A percentile compares a stretch with the other conserved stretches of the same genome.
phyloP scores from a whole-genome alignment of 30 jellyfish, hydroid and myxozoan species.

The Haliclystus octoradiatus region DNA sequence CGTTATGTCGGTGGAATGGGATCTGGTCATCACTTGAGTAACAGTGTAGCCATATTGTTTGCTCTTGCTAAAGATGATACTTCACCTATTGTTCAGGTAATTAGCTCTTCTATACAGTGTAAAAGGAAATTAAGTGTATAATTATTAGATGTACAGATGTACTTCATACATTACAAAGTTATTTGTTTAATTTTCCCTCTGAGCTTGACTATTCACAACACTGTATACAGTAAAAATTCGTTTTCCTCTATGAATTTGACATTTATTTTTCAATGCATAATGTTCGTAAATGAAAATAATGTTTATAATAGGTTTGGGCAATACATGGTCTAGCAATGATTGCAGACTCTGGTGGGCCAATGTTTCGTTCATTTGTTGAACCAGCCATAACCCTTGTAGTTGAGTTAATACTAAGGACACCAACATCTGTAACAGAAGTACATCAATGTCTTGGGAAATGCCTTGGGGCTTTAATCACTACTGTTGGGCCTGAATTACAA shows the following conservation, averaged over 20 bases:
- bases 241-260: too few species aligned
- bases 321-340: constrained; percentile 82
- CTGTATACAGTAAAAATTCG: too few species aligned
- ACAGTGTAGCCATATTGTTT: constrained; percentile 75
- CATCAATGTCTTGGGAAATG: constrained; percentile 97
- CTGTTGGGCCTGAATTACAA: constrained; percentile 97
- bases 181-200: neutral
- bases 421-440: constrained; percentile 81
- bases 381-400: constrained; percentile 59
- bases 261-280: too few species aligned
- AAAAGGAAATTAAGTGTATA: too few species aligned
- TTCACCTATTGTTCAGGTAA: constrained; percentile 83
- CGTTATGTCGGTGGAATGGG: constrained; percentile 99
- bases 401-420: constrained; percentile 63
- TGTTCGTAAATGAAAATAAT: too few species aligned
- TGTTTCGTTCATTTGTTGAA: constrained; percentile 88
- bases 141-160: too few species aligned
- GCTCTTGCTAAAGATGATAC: constrained; percentile 90
- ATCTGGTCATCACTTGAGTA: constrained; percentile 86
- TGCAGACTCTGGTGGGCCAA: constrained; percentile 99
- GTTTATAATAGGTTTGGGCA: constrained; percentile 72
- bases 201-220: neutral
- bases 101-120: too few species aligned
- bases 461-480: constrained; percentile 85
- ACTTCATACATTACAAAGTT: neutral